Base-by-base conservation (phyloP, 1,140 invertebrate genomes). In the Ceratina calcarata region DNA sequence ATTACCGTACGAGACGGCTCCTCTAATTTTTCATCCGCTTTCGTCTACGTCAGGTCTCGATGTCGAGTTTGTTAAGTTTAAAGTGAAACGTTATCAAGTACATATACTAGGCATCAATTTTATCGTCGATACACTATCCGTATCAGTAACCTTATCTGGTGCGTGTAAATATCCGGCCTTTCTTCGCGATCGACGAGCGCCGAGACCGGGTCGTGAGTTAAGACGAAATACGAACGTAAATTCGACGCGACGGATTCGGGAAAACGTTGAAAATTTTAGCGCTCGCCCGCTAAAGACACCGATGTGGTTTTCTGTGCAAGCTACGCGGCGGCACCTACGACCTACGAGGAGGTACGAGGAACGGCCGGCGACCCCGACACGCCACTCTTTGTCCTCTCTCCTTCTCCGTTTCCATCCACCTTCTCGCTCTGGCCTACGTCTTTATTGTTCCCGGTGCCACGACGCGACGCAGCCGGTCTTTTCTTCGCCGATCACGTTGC, bases 341-440 rank as follows among this genome's bases (percentile, higher is more conserved):
- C 37, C 37, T 45, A 45, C 37, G 37, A 45, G 37, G 37, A 45
- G 37, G 37, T 45, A 45, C 37, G 37, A 45, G 37, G 37, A 45
- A 45, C 37, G 37, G 37, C 37, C 87, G 87, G 84, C 86, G 88
- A 90, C 87, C 88, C 86, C 83, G 64, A 69, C 65, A 12, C 51
- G 32, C 55, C 76, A 64, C 81, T 87, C 87, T 88, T 87, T 87
- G 84, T 86, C 84, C 84, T 86, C 86, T 79, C 82, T 76, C 64
- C 68, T 13, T 72, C 58, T 61, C 53, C 16, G 24, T 32, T 51
- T 22, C 10, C 3, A 16, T 22, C 24, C 18, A 2, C 22, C 69
- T 32, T 6, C 18, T 8, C 16, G 32, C 51, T 16, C 57, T 60
- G 32, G 27, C 20, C 69, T 27, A 18, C 51, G 16, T 66, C 58